Percentiles rank a stretch among this genome's conserved stretches.
Evolutionary conservation across 2,797 vertebrate genomes (phyloP).

Genomic region (Coracias cyanogaster): DNA sequence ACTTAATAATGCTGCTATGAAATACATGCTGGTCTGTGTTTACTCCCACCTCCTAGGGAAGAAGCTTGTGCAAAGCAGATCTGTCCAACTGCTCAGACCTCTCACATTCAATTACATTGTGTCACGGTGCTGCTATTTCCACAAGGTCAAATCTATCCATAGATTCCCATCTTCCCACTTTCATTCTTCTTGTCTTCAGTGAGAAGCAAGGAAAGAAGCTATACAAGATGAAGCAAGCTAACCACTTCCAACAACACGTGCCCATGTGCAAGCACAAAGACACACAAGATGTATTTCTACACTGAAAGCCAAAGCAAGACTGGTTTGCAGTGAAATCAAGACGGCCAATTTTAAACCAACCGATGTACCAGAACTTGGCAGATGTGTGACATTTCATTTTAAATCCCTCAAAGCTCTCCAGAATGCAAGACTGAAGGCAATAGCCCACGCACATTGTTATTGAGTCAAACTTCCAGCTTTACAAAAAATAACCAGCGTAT

Average conservation of each 20-base stretch:
- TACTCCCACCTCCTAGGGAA: neutral
- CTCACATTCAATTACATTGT: neutral
- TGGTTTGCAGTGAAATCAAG: neutral
- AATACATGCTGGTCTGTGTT: neutral
- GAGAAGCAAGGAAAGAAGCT: neutral
- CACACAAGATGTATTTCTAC: neutral
- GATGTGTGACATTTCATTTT: neutral
- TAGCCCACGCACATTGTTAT: neutral
- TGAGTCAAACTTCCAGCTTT: neutral
- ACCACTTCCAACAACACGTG: neutral
- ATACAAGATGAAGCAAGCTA: neutral
- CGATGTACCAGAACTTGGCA: neutral
- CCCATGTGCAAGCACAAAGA: fast-evolving
- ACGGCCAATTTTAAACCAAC: neutral
- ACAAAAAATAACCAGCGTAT: neutral
- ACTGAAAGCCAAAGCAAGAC: neutral
- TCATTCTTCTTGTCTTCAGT: neutral
- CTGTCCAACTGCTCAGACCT: neutral
- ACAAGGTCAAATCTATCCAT: neutral
- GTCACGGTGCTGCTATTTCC: neutral
- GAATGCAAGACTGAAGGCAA: neutral
- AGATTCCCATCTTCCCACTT: neutral
- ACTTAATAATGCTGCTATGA: neutral
- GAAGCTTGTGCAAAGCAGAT: neutral
- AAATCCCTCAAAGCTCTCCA: neutral